Conservation (phyloP, 2,888 invertebrate genomes). For the Oscheius sp. region DNA sequence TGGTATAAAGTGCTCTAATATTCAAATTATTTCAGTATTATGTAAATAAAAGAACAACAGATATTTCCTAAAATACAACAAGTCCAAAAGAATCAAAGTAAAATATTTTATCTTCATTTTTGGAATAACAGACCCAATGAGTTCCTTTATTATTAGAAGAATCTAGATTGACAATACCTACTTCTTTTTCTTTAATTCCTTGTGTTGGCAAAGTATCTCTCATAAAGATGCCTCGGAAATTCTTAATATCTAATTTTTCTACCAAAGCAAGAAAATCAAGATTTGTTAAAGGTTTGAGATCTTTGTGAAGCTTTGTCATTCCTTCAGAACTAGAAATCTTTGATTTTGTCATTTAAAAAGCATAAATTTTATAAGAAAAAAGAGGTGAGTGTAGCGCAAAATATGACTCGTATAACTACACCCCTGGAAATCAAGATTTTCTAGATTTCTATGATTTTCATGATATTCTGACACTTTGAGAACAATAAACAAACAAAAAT, state of each 20-base stretch:
- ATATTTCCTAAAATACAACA: conserved; percentile 2
- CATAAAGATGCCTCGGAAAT: conserved; percentile 31
- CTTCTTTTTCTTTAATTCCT: conserved; percentile 22
- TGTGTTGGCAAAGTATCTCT: conserved; percentile 18
- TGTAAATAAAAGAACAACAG: conserved; percentile 8
- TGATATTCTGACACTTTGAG: conserved; percentile 12
- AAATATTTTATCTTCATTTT: conserved; percentile 20
- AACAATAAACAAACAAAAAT: conserved; percentile 15
- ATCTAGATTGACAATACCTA: conserved; percentile 37
- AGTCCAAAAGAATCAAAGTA: too few relatives aligned
- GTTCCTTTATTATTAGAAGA: conserved; percentile 33
- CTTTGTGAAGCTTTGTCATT: conserved; percentile 21
- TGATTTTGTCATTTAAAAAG: too few relatives aligned
- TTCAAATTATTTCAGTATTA: conserved; percentile 7
- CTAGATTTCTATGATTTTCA: not conserved
- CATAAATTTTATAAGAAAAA: conserved; percentile 5
- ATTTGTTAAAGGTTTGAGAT: conserved; percentile 29
- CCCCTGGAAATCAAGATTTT: conserved; percentile 6
- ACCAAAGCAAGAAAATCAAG: not conserved
- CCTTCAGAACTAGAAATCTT: too few relatives aligned
- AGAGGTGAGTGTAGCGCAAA: conserved; percentile 17
- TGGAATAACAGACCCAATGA: conserved; percentile 37
- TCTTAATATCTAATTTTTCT: conserved; percentile 25
- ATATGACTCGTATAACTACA: conserved; percentile 19
- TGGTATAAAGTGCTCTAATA: conserved; percentile 4